Evolutionary conservation across 2,113 vertebrate genomes (phyloP).

Genomic region (Gnathonemus echidnorhynchus): DNA sequence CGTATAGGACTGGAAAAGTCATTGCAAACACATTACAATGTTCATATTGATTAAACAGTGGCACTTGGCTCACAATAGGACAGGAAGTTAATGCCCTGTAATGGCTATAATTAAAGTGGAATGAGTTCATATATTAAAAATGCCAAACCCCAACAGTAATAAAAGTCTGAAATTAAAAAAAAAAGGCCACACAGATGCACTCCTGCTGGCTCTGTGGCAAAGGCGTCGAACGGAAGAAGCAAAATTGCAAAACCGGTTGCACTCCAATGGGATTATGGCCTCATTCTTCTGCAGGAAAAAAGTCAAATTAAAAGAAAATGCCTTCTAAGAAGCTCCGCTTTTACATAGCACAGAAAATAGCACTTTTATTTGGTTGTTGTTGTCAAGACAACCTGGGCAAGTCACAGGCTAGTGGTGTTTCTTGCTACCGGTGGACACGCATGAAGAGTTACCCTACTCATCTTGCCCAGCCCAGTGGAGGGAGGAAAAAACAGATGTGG

Average conservation of each 20-base stretch:
- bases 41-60: conserved; percentile 15
- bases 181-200: background rate
- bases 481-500: background rate
- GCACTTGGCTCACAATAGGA: background rate
- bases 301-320: conserved; percentile 19
- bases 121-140: conserved; percentile 15
- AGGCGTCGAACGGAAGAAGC: background rate
- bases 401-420: background rate
- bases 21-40: background rate
- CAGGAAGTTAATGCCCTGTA: conserved; percentile 12
- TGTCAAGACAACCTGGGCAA: background rate
- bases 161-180: conserved; percentile 14
- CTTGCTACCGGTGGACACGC: background rate
- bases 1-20: background rate
- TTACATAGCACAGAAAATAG: background rate
- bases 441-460: background rate
- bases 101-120: conserved; percentile 16
- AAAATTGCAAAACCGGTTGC: conserved; percentile 21
- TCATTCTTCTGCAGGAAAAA: background rate
- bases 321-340: background rate
- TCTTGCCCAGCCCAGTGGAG: background rate
- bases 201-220: conserved; percentile 9
- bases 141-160: background rate
- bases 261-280: conserved; percentile 17
- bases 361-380: background rate